phyloP scores from a whole-genome alignment of 2,888 invertebrate species.

The Eurytoma adleriae region DNA sequence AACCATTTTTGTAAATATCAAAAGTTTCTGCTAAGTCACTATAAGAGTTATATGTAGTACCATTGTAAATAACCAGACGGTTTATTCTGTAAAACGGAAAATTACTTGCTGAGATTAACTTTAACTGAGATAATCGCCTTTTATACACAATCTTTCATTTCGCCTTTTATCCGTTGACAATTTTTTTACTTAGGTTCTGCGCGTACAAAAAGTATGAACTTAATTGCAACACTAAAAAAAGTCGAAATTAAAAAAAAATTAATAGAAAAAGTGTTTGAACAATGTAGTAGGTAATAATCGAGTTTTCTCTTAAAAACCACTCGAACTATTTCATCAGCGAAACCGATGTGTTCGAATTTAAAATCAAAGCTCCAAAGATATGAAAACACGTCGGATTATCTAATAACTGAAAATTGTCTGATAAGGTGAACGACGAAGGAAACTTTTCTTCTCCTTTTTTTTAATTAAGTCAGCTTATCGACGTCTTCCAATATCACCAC shows the following conservation, averaged over 20 bases:
- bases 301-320: neutral
- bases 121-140: neutral
- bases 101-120: constrained; percentile 34
- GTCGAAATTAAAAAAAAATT: neutral
- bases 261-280: neutral
- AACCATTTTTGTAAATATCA: constrained; percentile 21
- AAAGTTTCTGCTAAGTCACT: constrained; percentile 25
- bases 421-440: neutral
- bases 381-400: constrained; percentile 17
- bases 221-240: too few relatives aligned
- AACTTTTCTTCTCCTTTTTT: neutral
- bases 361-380: constrained; percentile 9
- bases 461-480: neutral
- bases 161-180: too few relatives aligned
- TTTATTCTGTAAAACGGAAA: neutral
- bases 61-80: constrained; percentile 42
- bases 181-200: too few relatives aligned
- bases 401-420: neutral
- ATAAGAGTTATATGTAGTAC: neutral
- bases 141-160: neutral
- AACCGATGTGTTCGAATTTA: constrained; percentile 3
- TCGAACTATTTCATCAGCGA: constrained; percentile 2
- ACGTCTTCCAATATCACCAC: too few relatives aligned
- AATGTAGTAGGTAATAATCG: neutral
- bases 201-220: too few relatives aligned